phyloP scores from a whole-genome alignment of 2,113 vertebrate species.

The Chloropsis hardwickii region DNA sequence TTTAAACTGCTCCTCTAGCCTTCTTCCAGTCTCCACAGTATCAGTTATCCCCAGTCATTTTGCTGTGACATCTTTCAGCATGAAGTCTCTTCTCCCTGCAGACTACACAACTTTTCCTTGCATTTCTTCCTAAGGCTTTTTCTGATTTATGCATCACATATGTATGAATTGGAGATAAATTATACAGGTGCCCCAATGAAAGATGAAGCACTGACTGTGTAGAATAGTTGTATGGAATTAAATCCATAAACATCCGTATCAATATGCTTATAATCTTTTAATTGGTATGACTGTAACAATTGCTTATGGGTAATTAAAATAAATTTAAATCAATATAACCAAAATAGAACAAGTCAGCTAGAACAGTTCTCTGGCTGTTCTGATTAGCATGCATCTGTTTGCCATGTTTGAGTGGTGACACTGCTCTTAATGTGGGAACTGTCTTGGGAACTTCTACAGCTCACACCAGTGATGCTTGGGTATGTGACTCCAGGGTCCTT shows the following conservation, averaged over 20 bases:
- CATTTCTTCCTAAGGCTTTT: neutral
- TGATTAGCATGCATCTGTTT: neutral
- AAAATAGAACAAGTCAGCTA: neutral
- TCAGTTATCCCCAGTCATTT: neutral
- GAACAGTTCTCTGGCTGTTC: neutral
- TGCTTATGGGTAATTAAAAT: neutral
- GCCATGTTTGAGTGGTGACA: neutral
- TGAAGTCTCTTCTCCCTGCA: neutral
- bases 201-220: neutral
- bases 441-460: neutral
- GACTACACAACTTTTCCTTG: neutral
- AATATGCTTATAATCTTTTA: neutral
- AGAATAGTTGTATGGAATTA: neutral
- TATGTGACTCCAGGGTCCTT: neutral
- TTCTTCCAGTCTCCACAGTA: neutral
- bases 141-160: neutral
- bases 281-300: neutral
- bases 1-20: neutral
- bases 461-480: neutral
- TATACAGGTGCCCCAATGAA: neutral
- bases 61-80: neutral
- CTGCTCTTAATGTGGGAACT: neutral
- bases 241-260: neutral
- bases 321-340: neutral
- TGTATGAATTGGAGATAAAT: neutral